Evolutionary conservation across 2,113 vertebrate species (phyloP).

Genomic region (Aleadryas rufinucha): DNA sequence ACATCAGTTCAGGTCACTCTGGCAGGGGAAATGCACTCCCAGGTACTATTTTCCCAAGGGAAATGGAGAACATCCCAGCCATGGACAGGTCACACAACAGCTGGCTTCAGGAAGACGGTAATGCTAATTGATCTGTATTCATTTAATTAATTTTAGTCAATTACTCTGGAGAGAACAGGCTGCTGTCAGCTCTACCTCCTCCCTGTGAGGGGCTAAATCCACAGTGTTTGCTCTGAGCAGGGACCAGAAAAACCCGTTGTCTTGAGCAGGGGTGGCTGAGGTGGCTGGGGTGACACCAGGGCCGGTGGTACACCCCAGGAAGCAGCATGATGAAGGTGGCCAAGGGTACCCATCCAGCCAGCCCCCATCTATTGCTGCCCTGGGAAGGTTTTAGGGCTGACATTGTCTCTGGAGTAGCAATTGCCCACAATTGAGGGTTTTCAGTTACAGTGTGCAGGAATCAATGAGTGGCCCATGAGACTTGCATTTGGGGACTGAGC

Average conservation of each 20-base stretch:
- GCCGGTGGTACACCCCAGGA: no score
- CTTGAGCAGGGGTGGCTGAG: neutral
- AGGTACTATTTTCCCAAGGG: neutral
- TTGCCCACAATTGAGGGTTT: neutral
- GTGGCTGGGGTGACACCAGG: neutral
- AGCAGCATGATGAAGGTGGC: accelerated
- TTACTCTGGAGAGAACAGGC: neutral
- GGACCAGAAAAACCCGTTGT: neutral
- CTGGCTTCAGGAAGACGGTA: neutral
- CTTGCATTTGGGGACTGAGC: accelerated
- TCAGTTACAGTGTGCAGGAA: neutral
- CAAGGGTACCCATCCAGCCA: neutral
- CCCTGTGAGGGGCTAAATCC: neutral
- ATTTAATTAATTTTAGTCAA: neutral
- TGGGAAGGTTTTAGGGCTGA: neutral
- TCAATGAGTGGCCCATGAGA: accelerated
- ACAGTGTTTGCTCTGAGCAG: neutral
- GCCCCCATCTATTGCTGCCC: accelerated
- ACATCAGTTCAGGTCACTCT: neutral
- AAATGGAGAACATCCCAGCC: neutral
- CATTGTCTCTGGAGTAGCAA: neutral
- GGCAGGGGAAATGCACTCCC: neutral
- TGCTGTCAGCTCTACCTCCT: neutral
- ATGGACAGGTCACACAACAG: neutral
- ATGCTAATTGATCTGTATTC: neutral